Evolutionary conservation across 2,113 vertebrate genomes (phyloP).

Genomic region (Rhea americana): DNA sequence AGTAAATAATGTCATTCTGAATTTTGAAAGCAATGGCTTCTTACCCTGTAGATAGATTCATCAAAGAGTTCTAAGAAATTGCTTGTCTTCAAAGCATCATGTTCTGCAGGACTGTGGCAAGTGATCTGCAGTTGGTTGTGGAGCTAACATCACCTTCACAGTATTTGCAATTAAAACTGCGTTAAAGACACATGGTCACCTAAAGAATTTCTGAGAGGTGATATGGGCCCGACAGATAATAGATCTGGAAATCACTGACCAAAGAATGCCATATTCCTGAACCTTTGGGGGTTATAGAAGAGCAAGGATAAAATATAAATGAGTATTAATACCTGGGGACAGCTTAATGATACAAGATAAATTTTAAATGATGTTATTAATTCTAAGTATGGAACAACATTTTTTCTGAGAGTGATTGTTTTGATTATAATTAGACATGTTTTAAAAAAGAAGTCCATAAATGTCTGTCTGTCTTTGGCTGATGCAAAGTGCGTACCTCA

Average conservation of each 20-base stretch:
- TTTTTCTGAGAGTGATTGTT: not conserved
- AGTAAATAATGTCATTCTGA: not conserved
- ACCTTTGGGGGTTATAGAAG: not conserved
- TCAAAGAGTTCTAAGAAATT: not conserved
- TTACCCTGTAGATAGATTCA: not conserved
- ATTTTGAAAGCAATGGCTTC: not conserved
- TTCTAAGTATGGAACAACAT: not conserved
- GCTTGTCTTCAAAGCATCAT: not conserved
- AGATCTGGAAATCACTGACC: not conserved
- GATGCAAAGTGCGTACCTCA: not conserved
- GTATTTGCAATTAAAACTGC: not conserved
- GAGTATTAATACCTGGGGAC: not conserved
- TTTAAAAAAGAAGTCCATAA: not conserved
- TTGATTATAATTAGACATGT: not conserved
- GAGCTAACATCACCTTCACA: not conserved
- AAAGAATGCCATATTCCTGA: not conserved
- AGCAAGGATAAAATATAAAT: not conserved
- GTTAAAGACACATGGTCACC: not conserved
- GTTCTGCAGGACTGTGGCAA: not conserved
- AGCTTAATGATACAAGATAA: not conserved
- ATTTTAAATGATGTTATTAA: not conserved
- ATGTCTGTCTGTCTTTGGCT: not conserved
- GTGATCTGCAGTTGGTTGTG: not conserved
- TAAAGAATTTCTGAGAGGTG: not conserved
- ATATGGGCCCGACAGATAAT: not conserved